Base-by-base conservation (phyloP, 2,113 vertebrate species). In the Syngnathoides biaculeatus region DNA sequence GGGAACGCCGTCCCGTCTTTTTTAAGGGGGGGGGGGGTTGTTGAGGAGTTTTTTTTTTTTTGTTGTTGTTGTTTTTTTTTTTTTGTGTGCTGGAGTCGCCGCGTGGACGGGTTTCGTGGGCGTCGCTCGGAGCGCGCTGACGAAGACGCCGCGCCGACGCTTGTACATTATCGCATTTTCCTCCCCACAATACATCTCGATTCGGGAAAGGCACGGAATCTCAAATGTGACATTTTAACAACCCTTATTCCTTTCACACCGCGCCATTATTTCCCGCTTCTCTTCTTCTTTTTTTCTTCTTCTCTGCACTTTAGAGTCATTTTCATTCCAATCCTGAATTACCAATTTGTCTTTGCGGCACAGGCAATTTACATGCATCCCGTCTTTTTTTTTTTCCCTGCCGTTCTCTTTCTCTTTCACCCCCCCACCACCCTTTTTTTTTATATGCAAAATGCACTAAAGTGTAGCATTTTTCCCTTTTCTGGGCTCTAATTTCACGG, bases 321-420 rank as follows among this genome's bases (percentile, higher is more conserved):
- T 92, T 92, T 92, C 90, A 91, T 93, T 92, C 90, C 90, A 86
- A 91, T 90, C 86, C 89, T 89, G 90, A 92, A 92, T 93, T 89
- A 94, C 94, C 95, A 96, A 97, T 98, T 97, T 97, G 94, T 98
- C 95, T 98, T 96, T 95, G 95, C 96, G 95, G 95, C 94, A 89
- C 80, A 77, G 82, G 84, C 86, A 95, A 98, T 98, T 98, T 96
- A 93, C 94, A 96, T 96, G 93, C 94, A 95, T 94, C 93, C 94
- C 92, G n/a, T n/a, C n/a, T n/a, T n/a, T n/a, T n/a, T n/a, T n/a
- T 96, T 98, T 87, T 83, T 70, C 65, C 3, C 39, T 17, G 24
- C 22, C 52, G 9, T 55, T 55, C 52, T 24, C 12, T 55, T 24
- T 30, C 42, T 30, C 62, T 26, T 24, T 43, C 45, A 0, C 43